phyloP scores from a whole-genome alignment of 2,888 invertebrate species.

The Pammene aurita region DNA sequence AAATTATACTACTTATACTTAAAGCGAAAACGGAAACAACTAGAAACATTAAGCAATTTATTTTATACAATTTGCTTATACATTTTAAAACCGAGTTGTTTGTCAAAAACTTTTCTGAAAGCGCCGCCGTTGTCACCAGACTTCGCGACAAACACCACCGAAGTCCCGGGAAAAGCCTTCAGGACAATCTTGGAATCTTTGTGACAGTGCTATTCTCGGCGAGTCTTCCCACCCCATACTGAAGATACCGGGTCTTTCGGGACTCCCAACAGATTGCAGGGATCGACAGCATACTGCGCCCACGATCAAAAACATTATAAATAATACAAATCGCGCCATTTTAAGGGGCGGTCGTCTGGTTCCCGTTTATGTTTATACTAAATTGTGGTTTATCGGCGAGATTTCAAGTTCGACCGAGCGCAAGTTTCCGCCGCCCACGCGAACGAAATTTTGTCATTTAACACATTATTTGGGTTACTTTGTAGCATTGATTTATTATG shows the following conservation, averaged over 20 bases:
- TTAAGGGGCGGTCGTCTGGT: neutral
- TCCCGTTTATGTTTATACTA: conserved; percentile 23
- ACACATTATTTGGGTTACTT: conserved; percentile 12
- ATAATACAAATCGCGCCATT: conserved; percentile 16
- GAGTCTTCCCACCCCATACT: conserved; percentile 60
- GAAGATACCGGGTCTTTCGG: conserved; percentile 47
- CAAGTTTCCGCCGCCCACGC: conserved; percentile 31
- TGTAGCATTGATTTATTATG: neutral
- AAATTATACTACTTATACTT: too few species aligned
- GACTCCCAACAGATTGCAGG: neutral
- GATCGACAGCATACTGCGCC: conserved; percentile 9
- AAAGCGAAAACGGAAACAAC: too few species aligned
- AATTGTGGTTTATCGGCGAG: conserved; percentile 21
- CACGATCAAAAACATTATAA: conserved; percentile 9
- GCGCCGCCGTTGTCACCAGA: conserved; percentile 56
- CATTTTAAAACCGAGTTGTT: too few species aligned
- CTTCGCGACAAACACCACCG: conserved; percentile 65
- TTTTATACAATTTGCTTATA: too few species aligned
- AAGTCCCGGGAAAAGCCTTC: conserved; percentile 59
- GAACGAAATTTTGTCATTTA: conserved; percentile 21
- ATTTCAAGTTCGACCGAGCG: conserved; percentile 21
- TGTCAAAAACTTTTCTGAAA: too few species aligned
- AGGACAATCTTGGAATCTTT: conserved; percentile 51
- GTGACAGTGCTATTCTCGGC: conserved; percentile 47
- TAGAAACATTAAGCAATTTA: too few species aligned